These are phyloP conservation scores for Athetis lepigone DNA, from an alignment of 2,888 invertebrate genomes.

Conservation along the genomic window DNA sequence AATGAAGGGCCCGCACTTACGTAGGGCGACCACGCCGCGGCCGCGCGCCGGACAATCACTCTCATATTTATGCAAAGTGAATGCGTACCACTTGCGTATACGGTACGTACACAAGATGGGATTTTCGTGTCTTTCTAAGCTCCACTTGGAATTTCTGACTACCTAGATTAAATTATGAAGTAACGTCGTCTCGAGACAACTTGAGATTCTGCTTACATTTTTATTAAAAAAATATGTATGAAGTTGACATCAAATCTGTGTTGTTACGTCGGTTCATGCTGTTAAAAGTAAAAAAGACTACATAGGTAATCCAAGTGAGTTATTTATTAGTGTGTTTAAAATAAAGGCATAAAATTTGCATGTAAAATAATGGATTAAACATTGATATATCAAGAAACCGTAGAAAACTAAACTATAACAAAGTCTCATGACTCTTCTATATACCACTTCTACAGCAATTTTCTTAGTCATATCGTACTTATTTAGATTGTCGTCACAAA, in stretches of 20 bases:
- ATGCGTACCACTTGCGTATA: conserved; percentile 19
- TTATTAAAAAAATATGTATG: conserved; percentile 3
- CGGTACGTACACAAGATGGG: conserved; percentile 8
- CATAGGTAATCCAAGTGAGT: no score
- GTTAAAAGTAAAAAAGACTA: no score
- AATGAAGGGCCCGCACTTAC: conserved; percentile 39
- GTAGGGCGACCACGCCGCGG: conserved; percentile 42
- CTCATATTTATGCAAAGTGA: conserved; percentile 41
- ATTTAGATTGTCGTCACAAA: no score
- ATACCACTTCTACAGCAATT: no score
- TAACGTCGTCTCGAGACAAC: background rate
- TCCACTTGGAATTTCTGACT: background rate
- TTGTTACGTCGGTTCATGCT: no score
- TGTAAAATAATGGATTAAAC: no score
- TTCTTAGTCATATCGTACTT: no score
- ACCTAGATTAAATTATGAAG: conserved; percentile 25
- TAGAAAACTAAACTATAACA: no score
- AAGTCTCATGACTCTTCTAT: no score
- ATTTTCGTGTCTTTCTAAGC: conserved; percentile 3
- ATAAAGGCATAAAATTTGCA: background rate
- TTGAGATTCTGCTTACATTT: conserved; percentile 10
- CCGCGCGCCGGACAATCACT: conserved; percentile 13
- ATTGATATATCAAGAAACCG: no score
- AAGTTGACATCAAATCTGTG: no score
- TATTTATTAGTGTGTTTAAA: background rate